Evolutionary conservation across 2,797 vertebrate species (phyloP).

Genomic region (Gallinago solitaria): DNA sequence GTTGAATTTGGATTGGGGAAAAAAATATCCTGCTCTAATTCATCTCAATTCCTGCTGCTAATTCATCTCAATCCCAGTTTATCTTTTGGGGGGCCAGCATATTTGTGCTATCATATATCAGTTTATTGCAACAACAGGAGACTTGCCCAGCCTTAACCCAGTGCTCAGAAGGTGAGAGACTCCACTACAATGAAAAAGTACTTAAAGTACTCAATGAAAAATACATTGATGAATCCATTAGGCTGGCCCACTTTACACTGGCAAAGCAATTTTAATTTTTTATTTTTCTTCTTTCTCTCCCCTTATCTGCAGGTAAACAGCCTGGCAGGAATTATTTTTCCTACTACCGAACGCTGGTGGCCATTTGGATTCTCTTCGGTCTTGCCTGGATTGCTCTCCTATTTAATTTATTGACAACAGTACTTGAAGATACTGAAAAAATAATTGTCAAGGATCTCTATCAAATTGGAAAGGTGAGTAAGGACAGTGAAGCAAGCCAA

Average conservation of each 20-base stretch:
- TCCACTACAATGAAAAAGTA: neutral
- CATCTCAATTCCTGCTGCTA: neutral
- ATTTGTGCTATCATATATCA: neutral
- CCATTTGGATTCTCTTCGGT: constrained; percentile 73
- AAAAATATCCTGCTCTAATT: neutral
- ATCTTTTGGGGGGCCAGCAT: neutral
- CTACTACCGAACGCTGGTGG: constrained; percentile 54
- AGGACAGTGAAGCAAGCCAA: neutral
- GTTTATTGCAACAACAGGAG: neutral
- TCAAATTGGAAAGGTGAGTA: constrained; percentile 44
- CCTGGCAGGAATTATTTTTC: constrained; percentile 41
- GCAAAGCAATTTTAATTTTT: neutral
- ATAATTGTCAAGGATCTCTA: constrained; percentile 67
- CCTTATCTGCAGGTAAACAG: constrained; percentile 54
- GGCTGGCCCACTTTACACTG: neutral
- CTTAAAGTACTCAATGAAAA: neutral
- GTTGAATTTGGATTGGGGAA: neutral
- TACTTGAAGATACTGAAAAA: constrained; percentile 71
- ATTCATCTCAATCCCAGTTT: neutral
- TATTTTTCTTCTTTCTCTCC: constrained; percentile 1
- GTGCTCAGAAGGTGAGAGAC: neutral
- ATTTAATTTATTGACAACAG: constrained; percentile 71
- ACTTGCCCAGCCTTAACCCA: neutral
- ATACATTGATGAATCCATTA: neutral
- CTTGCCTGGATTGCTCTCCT: constrained; percentile 76